Evolutionary conservation across 2,888 invertebrate species (phyloP), one percentile per base, ranked within the genome.

Genomic region (Ctena decussata): DNA sequence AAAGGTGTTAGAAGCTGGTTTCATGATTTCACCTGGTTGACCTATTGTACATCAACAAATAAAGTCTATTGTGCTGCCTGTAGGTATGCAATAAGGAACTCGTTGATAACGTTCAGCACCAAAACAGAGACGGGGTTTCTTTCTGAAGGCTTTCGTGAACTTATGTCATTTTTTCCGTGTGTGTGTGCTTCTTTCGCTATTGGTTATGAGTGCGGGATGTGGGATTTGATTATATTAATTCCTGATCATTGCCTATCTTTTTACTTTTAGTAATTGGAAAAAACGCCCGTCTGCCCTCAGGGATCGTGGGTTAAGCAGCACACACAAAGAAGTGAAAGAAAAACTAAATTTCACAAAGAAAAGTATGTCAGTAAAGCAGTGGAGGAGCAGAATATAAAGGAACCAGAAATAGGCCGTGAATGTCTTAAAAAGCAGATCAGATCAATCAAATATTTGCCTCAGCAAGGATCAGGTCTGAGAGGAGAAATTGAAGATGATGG

Each of bases 41-140:
- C 70, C 5, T 70, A 70, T 41, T 70, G 70, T n/a, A n/a, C 30
- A 37, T 39, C 70, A 70, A 70, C 70, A 70, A 70, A 70, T 70
- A 37, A 41, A 39, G 70, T 70, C 41, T 70, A 37, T 24, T 70
- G 70, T 24, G 24, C 37, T 37, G 30, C 12, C 24, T 70, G 39
- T 37, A 37, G 70, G 24, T 70, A 70, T 37, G 70, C 70, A 27
- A 70, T 24, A 37, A 35, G 24, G 41, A 70, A 35, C 30, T 37
- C 35, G 12, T 30, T 32, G n/a, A 70, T 70, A 37, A 70, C 70
- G 30, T 70, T 70, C 39, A 70, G 70, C 70, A 70, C 35, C 41
- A 70, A 70, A 37, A 41, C 41, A 39, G 70, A 70, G 30, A 70
- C 70, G n/a, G 70, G 37, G 12, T 35, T 39, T 37, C 30, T 70